phyloP scores from a whole-genome alignment of 2,113 vertebrate genomes.

The Apistogramma diplotaenia region DNA sequence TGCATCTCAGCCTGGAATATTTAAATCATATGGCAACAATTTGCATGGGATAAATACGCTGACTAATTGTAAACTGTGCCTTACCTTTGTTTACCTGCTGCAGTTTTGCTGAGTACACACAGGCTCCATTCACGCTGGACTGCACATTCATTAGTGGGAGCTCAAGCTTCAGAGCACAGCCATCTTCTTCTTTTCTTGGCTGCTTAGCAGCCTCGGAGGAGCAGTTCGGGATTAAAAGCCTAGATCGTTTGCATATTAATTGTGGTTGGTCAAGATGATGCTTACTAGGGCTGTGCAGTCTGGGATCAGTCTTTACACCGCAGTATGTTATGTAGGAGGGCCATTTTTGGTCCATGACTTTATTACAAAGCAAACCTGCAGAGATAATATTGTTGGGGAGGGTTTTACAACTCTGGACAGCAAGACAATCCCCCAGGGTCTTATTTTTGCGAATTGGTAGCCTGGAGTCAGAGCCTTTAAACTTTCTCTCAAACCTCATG shows the following conservation, averaged over 20 bases:
- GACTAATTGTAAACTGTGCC: constrained; percentile 41
- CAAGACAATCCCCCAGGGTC: not conserved
- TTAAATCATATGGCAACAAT: constrained; percentile 14
- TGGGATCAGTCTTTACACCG: not conserved
- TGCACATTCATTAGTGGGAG: not conserved
- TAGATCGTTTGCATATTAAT: not conserved
- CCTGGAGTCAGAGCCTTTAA: too few relatives aligned
- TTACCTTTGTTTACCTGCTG: constrained; percentile 24
- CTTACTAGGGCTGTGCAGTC: not conserved
- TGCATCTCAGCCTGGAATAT: not conserved
- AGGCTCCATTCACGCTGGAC: not conserved
- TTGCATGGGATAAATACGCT: constrained; percentile 21
- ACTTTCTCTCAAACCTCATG: too few relatives aligned
- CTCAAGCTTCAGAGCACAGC: not conserved
- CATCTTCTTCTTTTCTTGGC: not conserved
- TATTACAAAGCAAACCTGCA: not conserved
- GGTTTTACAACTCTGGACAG: not conserved
- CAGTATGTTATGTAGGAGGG: not conserved
- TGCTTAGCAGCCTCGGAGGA: not conserved
- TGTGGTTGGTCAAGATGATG: not conserved
- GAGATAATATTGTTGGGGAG: not conserved
- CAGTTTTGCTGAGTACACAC: constrained; percentile 36
- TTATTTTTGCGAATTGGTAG: too few relatives aligned
- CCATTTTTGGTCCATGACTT: not conserved
- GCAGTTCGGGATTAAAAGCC: not conserved